Base-by-base conservation (phyloP, 2,113 vertebrate genomes). In the Hippopotamus amphibius region DNA sequence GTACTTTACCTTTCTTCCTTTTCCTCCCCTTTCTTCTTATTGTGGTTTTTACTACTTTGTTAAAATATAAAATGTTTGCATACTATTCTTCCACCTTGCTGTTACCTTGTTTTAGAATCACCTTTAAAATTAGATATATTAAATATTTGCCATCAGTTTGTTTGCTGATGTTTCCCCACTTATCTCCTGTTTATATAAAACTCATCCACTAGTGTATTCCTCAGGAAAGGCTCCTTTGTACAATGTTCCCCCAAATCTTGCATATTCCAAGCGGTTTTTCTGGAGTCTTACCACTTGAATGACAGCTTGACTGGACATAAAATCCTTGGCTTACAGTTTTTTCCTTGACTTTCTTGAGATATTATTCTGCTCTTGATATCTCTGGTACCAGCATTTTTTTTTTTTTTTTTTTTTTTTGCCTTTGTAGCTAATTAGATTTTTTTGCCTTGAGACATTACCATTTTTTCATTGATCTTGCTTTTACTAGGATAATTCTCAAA, bases 321-420 rank as follows among this genome's bases (percentile, higher is more conserved):
- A 87, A 65, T 82, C 4, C 26, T 82, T 72, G 37, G 14, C 46
- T 77, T 85, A 17, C 1, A 61, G 33, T 85, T 61, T 80, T 82
- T 95, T 33, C 57, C 33, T 80, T 93, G 63, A 79, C 80, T 93
- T 90, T 79, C 66, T 87, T 72, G 48, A 92, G 82, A 77, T 65
- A 63, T 59, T 46, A 50, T 72, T 77, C 68, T 90, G 24, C 57
- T 81, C 41, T 86, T 83, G 61, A 66, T 90, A 41, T 91, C 37
- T 93, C 30, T 89, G 74, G 13, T 48, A 69, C 46, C 13, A 77
- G 6, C 30, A 55, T 91, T 79, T 37, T 66, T 83, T 77, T 76
- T 53, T 68, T 89, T 53, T 89, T 53, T 37, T 37, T 37, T 37
- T 66, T 80, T 79, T 69, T 46, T 63, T 92, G 71, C n/a, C 43